Percentiles rank a stretch among this genome's conserved stretches.
These are phyloP conservation scores for Pseudococcus longispinus DNA, from an alignment of 2,888 invertebrate genomes.

Conservation along the genomic window DNA sequence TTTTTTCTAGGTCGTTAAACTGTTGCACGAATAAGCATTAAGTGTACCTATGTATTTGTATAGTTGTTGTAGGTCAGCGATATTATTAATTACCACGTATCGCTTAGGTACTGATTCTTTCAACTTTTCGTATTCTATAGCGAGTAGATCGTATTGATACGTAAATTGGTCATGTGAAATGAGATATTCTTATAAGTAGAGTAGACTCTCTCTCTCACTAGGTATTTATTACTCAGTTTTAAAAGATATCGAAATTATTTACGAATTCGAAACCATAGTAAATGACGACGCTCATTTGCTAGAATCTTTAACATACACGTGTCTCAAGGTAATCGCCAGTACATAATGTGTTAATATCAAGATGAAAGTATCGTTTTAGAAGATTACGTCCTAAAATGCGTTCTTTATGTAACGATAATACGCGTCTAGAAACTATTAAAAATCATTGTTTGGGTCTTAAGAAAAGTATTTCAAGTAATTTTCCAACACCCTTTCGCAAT, in stretches of 20 bases:
- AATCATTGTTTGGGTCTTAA: neutral
- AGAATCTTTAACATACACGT: neutral
- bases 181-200: neutral
- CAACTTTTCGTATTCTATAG: neutral
- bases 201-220: neutral
- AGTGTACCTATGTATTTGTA: neutral
- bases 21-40: slow-evolving; percentile 14
- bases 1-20: slow-evolving; percentile 26
- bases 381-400: neutral
- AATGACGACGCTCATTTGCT: neutral
- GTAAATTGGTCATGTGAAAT: neutral
- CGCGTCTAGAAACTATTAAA: neutral
- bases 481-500: neutral
- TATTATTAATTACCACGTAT: neutral
- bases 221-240: neutral
- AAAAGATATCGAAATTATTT: neutral
- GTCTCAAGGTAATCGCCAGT: neutral
- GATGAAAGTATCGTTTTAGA: neutral
- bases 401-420: neutral
- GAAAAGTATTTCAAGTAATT: neutral
- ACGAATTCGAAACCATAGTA: neutral
- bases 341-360: neutral
- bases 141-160: neutral
- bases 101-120: neutral
- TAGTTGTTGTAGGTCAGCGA: slow-evolving; percentile 13